phyloP scores from a whole-genome alignment of 2,113 vertebrate genomes.

The Syngnathus scovelli region DNA sequence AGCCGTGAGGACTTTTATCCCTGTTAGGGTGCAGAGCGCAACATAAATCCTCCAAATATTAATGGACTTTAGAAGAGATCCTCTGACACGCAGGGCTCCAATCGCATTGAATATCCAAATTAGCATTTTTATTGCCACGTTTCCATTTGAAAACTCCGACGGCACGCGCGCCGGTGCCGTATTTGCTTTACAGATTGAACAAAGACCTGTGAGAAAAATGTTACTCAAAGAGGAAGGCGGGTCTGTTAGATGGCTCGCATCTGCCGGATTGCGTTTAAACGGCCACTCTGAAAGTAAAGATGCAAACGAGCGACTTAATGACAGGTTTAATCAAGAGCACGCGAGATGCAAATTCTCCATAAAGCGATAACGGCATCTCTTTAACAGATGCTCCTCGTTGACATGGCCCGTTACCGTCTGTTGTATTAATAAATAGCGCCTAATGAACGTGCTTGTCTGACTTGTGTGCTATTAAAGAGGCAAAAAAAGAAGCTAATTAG shows the following conservation, averaged over 20 bases:
- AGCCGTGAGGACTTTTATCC: constrained; percentile 33
- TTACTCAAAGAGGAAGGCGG: background rate
- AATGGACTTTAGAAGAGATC: constrained; percentile 35
- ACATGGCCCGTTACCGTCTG: constrained; percentile 8
- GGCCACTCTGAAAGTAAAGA: background rate
- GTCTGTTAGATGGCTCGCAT: background rate
- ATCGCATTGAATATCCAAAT: constrained; percentile 37
- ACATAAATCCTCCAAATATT: constrained; percentile 40
- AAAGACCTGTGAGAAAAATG: background rate
- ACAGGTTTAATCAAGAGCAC: constrained; percentile 27
- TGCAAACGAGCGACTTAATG: constrained; percentile 16
- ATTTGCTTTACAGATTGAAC: constrained; percentile 17
- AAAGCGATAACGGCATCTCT: constrained; percentile 17
- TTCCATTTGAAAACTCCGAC: constrained; percentile 12
- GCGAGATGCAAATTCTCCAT: constrained; percentile 31
- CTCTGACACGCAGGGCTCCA: constrained; percentile 33
- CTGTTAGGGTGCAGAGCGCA: constrained; percentile 31
- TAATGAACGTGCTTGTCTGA: background rate
- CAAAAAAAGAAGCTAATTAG: background rate
- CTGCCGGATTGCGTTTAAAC: constrained; percentile 13
- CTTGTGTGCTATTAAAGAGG: background rate
- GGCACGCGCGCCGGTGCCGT: background rate
- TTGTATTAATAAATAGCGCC: background rate
- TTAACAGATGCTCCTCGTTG: constrained; percentile 18
- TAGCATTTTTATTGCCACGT: constrained; percentile 65